phyloP scores from a whole-genome alignment of 2,113 vertebrate genomes.

The Canis aureus region DNA sequence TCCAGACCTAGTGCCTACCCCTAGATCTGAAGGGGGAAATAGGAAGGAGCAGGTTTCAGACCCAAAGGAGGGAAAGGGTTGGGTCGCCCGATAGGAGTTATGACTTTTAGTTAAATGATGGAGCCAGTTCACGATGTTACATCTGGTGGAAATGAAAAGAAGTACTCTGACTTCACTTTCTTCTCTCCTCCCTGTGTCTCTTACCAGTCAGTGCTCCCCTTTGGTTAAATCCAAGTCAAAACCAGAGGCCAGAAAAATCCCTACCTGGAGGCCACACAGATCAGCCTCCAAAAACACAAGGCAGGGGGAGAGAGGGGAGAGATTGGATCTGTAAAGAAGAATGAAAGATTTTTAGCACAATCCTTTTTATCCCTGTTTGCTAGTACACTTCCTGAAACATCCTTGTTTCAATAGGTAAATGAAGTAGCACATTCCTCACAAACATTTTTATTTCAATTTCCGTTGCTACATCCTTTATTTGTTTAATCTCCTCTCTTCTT shows the following conservation, averaged over 20 bases:
- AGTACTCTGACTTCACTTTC: not conserved
- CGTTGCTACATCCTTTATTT: not conserved
- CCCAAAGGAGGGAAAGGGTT: not conserved
- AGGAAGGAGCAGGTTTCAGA: not conserved
- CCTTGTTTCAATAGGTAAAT: not conserved
- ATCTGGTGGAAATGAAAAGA: not conserved
- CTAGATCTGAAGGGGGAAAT: not conserved
- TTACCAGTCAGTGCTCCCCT: not conserved
- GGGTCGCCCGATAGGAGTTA: too few species aligned
- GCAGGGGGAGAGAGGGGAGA: accelerated
- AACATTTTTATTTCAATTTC: not conserved
- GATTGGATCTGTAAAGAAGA: not conserved
- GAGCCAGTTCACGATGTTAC: not conserved
- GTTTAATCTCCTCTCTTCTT: not conserved
- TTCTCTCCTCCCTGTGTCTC: not conserved
- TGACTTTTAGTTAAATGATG: not conserved
- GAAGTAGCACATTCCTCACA: not conserved
- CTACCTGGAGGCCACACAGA: not conserved
- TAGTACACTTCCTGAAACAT: not conserved
- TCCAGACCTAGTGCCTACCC: not conserved
- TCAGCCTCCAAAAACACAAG: not conserved
- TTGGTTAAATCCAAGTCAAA: not conserved
- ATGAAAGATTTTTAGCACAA: not conserved
- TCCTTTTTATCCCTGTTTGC: not conserved
- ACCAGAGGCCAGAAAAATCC: not conserved